phyloP scores from a whole-genome alignment of 1,140 invertebrate genomes.

The Lepidurus packardi region DNA sequence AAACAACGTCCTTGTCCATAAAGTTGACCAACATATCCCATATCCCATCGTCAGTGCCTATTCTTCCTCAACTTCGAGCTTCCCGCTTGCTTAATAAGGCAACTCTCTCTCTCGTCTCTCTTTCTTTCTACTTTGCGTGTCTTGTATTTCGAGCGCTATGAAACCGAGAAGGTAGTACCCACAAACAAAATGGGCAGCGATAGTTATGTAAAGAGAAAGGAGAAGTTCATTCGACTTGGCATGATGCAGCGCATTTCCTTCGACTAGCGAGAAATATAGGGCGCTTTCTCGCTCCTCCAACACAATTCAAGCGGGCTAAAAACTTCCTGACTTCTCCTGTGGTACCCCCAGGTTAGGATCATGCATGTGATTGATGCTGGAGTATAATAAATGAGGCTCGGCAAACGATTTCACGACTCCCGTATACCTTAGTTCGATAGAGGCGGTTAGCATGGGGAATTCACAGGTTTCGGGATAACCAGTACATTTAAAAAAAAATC shows the following conservation, averaged over 20 bases:
- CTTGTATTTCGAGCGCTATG: background rate
- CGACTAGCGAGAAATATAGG: background rate
- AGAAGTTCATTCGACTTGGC: slow-evolving; percentile 12
- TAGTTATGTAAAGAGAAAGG: background rate
- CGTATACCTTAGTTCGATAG: too few species aligned
- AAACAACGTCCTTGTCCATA: slow-evolving; percentile 3
- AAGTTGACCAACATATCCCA: slow-evolving; percentile 1
- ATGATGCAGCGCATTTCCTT: background rate
- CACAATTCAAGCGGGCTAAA: background rate
- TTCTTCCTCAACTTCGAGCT: background rate
- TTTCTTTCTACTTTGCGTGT: background rate
- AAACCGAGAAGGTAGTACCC: background rate
- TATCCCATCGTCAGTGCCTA: background rate
- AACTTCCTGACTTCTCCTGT: background rate
- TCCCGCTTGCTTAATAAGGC: background rate
- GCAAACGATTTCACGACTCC: too few species aligned
- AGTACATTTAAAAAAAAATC: too few species aligned
- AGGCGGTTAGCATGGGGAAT: too few species aligned
- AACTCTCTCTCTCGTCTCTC: background rate
- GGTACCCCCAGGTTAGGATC: background rate
- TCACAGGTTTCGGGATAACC: too few species aligned
- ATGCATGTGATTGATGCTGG: too few species aligned
- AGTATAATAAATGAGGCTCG: too few species aligned
- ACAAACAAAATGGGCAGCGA: background rate
- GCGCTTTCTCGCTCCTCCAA: slow-evolving; percentile 8